Base-by-base conservation (phyloP, 2,888 invertebrate genomes). In the Drosophila histrio region DNA sequence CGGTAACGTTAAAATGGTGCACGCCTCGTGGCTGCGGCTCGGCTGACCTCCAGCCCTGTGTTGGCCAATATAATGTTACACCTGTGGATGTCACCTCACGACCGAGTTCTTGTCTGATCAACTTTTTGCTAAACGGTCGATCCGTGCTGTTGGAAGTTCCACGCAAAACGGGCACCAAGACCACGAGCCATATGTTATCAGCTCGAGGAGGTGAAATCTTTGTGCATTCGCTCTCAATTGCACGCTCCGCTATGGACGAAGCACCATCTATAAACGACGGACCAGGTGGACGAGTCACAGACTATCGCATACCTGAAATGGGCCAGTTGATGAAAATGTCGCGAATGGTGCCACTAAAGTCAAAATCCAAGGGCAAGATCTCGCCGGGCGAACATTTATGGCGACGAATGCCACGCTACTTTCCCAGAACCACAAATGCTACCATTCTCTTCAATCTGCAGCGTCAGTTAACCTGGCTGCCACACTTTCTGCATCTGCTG, bases 121-220 rank as follows among this genome's bases (percentile, higher is more conserved):
- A 98, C 92, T 99, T 99, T 92, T 93, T 99, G n/a, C 93, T 99
- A 0, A 97, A 97, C 88, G 99, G 99, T 8, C 93, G 97, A n/a
- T 96, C 96, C 0, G 97, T 97, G 11, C 95, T 97, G 93, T 92
- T 99, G 47, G 98, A 99, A 92, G 96, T 98, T 94, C 97, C 95
- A 0, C 93, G 95, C 92, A 97, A 97, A 92, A 94, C 95, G 11
- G 96, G 96, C 1, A 96, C 96, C 0, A 96, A 98, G 90, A 95
- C 97, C 0, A 96, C 97, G 22, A 98, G 98, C 0, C 99, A 99
- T 92, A 94, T 99, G 89, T 90, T 99, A 50, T 97, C 98, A 0
- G 96, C 98, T 8, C 98, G 99, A 82, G 98, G 98, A 0, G 98
- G 98, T 0, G 98, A 98, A 92, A 96, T 99, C 79, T 99, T 97